Conservation (phyloP, 53 echinoderm and acorn worm genomes). For the Astropecten irregularis region DNA sequence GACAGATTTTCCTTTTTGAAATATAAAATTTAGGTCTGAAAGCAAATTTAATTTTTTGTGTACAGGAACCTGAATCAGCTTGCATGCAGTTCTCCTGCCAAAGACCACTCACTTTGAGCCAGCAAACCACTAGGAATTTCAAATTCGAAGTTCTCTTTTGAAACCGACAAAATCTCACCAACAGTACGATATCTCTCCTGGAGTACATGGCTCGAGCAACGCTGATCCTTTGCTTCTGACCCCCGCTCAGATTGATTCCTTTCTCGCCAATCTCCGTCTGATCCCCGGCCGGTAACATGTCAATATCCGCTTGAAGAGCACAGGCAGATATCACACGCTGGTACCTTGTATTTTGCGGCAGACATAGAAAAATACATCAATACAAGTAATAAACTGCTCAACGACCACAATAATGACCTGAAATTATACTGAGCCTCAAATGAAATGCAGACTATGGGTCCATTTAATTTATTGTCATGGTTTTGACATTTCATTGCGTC, state of each 20-base stretch:
- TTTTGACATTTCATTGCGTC: too few relatives aligned
- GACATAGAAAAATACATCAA: not conserved
- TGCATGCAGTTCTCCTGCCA: too few relatives aligned
- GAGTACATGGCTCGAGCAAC: conserved; percentile 72
- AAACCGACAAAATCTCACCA: too few relatives aligned
- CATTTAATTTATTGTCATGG: too few relatives aligned
- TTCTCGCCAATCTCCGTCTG: conserved; percentile 82
- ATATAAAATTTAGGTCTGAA: too few relatives aligned
- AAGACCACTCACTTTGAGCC: too few relatives aligned
- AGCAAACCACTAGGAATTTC: too few relatives aligned
- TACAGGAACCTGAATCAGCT: too few relatives aligned
- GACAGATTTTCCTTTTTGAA: too few relatives aligned
- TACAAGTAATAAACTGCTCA: not conserved
- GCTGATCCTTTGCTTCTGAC: conserved; percentile 73
- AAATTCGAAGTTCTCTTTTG: too few relatives aligned
- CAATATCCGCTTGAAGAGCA: conserved; percentile 62
- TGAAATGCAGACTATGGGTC: not conserved
- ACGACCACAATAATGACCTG: too few relatives aligned
- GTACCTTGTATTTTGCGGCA: conserved; percentile 8
- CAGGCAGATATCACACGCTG: conserved; percentile 32
- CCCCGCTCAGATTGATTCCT: conserved; percentile 75
- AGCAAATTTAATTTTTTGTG: too few relatives aligned
- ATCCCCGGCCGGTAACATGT: conserved; percentile 67
- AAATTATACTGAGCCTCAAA: not conserved
- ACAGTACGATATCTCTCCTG: conserved; percentile 49